Evolutionary conservation across 2,113 vertebrate genomes (phyloP), one percentile per base, ranked within the genome.

Genomic region (Dryoscopus gambensis): DNA sequence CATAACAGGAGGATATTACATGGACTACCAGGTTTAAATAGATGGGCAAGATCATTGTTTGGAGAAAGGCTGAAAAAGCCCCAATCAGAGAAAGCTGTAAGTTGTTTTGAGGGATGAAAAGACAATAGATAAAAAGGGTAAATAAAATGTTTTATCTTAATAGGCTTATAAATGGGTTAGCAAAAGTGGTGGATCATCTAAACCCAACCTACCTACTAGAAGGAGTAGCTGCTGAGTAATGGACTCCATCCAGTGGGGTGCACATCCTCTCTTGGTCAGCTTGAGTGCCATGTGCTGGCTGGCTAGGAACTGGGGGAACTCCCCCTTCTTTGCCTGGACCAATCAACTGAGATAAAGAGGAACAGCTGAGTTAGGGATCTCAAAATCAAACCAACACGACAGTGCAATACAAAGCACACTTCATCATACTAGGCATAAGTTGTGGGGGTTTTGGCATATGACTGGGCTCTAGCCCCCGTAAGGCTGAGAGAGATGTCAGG

Each of bases 301-400:
- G 99, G 93, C 76, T 95, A 19, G 98, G 98, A 90, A 95, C 60
- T 31, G 98, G 94, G 25, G 98, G 98, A 50, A 98, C 94, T 11
- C 99, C 99, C 8, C 99, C 98, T 59, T 99, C 99, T 92, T 98
- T 99, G 87, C 98, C 98, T 49, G 98, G 98, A 94, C 98, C 97
- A 80, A 98, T 93, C 68, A 98, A 93, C 99, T 99, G 92, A 87
- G 81, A 94, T 13, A 19, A 75, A 97, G 79, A 83, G 53, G 21
- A 97, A 95, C 7, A 33, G 71, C 5, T 39, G 9, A 78, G 53
- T 93, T 79, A 91, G 60, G 65, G 14, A 87, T n/a, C 37, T 88
- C 59, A 79, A 59, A 57, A 55, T 44, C 42, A 35, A 70, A 59
- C 74, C 40, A 55, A 62, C 16, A 42, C 59, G 44, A 52, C 27